phyloP scores from a whole-genome alignment of 2,113 vertebrate species.

The Sminthopsis crassicaudata region DNA sequence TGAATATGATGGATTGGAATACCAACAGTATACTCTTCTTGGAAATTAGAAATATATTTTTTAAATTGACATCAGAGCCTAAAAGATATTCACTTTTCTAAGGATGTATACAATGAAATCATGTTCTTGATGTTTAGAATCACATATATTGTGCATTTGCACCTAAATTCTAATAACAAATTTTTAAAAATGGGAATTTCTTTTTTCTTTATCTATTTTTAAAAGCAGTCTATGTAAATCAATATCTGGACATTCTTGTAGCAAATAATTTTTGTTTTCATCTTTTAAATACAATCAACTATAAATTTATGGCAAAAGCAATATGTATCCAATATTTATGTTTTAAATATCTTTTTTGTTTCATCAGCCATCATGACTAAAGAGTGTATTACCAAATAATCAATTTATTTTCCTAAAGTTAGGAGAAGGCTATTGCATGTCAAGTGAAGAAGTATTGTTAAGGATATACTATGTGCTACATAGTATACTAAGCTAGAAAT shows the following conservation, averaged over 20 bases:
- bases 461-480: not conserved
- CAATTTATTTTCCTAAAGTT: not conserved
- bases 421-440: not conserved
- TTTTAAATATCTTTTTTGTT: not conserved
- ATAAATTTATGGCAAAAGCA: slow-evolving; percentile 22
- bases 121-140: not conserved
- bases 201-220: not conserved
- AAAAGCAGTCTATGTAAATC: slow-evolving; percentile 6
- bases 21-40: not conserved
- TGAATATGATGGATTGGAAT: not conserved
- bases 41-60: not conserved
- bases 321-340: not conserved
- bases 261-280: slow-evolving; percentile 42
- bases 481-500: not conserved
- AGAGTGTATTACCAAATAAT: not conserved
- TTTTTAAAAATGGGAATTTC: not conserved
- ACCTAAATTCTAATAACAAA: not conserved
- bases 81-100: not conserved
- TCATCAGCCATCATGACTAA: not conserved
- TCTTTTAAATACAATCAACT: not conserved
- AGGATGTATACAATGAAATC: not conserved
- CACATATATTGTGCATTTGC: not conserved
- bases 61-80: not conserved
- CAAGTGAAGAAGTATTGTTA: not conserved
- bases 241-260: slow-evolving; percentile 25